Percentiles rank a stretch among this genome's conserved stretches.
These are phyloP conservation scores for Caenorhabditis doughertyi DNA, from an alignment of 2,888 invertebrate species.

Conservation along the genomic window DNA sequence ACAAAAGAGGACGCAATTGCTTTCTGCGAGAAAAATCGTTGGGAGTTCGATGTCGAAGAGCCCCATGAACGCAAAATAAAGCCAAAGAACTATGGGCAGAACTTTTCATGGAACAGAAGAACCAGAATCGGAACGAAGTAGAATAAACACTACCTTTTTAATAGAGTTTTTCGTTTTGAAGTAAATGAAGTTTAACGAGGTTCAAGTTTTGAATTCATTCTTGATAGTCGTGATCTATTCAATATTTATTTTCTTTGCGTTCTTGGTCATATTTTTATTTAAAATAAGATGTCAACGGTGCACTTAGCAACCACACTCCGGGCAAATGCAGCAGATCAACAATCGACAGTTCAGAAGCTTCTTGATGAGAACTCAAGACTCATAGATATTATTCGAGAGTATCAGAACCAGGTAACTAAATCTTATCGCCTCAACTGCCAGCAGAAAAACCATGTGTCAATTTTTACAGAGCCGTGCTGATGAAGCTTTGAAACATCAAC, in stretches of 20 bases:
- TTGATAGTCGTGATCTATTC: background rate
- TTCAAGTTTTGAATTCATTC: background rate
- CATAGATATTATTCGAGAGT: conserved; percentile 97
- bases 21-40: conserved; percentile 95
- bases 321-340: conserved; percentile 63
- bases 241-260: background rate
- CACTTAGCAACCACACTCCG: conserved; percentile 52
- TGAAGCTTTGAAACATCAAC: conserved; percentile 87
- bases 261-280: background rate
- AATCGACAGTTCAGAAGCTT: conserved; percentile 84
- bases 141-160: conserved; percentile 71
- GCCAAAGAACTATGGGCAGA: conserved; percentile 93
- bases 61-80: conserved; percentile 88
- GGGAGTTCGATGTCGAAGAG: conserved; percentile 91
- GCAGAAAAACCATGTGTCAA: background rate
- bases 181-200: conserved; percentile 40
- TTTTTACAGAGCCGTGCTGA: conserved; percentile 67
- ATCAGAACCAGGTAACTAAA: conserved; percentile 88
- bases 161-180: conserved; percentile 36
- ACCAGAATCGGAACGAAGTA: conserved; percentile 97
- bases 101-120: conserved; percentile 96
- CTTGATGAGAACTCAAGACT: conserved; percentile 97
- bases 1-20: conserved; percentile 91
- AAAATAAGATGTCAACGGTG: conserved; percentile 69
- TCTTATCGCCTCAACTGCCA: background rate